phyloP scores from a whole-genome alignment of 2,113 vertebrate species.

The Pungitius pungitius region DNA sequence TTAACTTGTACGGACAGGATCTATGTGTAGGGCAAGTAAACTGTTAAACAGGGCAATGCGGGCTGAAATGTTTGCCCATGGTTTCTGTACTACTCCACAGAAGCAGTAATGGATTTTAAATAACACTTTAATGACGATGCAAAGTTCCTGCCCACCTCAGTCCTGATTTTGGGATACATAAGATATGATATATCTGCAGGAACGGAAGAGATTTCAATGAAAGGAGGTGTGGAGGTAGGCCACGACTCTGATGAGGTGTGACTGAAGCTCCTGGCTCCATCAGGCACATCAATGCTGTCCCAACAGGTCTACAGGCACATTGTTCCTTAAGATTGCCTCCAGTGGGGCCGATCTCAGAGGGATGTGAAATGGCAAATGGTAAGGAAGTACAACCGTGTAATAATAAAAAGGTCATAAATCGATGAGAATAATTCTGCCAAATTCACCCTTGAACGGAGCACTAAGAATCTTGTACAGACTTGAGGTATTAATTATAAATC shows the following conservation, averaged over 20 bases:
- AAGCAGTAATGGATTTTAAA: constrained; percentile 10
- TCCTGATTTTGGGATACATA: too few species aligned
- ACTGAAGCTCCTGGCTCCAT: background rate
- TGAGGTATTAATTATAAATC: background rate
- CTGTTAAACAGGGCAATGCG: constrained; percentile 18
- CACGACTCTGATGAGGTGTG: background rate
- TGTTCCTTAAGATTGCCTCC: background rate
- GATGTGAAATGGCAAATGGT: background rate
- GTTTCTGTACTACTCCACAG: background rate
- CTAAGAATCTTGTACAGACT: background rate
- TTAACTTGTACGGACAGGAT: constrained; percentile 33
- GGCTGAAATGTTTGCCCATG: background rate
- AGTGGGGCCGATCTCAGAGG: background rate
- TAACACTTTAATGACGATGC: constrained; percentile 9
- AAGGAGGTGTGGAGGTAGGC: background rate
- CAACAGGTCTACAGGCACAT: too few species aligned
- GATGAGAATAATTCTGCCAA: background rate
- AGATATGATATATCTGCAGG: background rate
- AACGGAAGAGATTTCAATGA: background rate
- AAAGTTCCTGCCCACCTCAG: background rate
- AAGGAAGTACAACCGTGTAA: background rate
- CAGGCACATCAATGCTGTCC: background rate
- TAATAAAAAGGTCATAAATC: background rate
- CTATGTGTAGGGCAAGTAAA: constrained; percentile 37
- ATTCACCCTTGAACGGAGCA: background rate